Conservation (phyloP, 2,888 invertebrate species). For the Spilarctia lutea region DNA sequence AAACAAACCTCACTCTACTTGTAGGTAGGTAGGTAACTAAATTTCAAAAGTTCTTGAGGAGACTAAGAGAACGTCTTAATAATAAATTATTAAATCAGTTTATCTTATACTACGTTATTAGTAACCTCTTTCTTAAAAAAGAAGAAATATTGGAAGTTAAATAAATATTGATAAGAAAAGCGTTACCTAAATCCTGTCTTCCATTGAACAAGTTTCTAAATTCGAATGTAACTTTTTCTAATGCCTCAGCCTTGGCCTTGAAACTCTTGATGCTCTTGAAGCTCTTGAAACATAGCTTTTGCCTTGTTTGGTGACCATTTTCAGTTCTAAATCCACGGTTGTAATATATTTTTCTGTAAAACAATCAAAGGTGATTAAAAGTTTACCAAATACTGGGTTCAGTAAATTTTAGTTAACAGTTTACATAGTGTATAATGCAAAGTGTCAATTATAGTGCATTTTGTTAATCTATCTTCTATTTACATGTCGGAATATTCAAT, state of each 20-base stretch:
- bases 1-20: neutral
- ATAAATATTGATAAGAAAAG: slow-evolving; percentile 7
- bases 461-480: no score
- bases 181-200: slow-evolving; percentile 59
- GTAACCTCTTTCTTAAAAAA: neutral
- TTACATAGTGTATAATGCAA: no score
- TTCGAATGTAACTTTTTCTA: slow-evolving; percentile 45
- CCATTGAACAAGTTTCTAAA: slow-evolving; percentile 66
- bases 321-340: slow-evolving; percentile 25
- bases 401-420: no score
- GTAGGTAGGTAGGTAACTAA: no score
- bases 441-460: no score
- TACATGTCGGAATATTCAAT: no score
- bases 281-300: no score
- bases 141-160: neutral
- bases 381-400: no score
- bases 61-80: no score
- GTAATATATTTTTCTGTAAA: slow-evolving; percentile 44
- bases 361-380: neutral
- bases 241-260: slow-evolving; percentile 33
- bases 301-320: slow-evolving; percentile 37
- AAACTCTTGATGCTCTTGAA: slow-evolving; percentile 37
- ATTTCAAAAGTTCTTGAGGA: no score
- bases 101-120: no score
- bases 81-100: no score